Percentiles rank a stretch among this genome's conserved stretches.
phyloP scores from a whole-genome alignment of 2,888 invertebrate genomes.

The Leucophora obtusa region DNA sequence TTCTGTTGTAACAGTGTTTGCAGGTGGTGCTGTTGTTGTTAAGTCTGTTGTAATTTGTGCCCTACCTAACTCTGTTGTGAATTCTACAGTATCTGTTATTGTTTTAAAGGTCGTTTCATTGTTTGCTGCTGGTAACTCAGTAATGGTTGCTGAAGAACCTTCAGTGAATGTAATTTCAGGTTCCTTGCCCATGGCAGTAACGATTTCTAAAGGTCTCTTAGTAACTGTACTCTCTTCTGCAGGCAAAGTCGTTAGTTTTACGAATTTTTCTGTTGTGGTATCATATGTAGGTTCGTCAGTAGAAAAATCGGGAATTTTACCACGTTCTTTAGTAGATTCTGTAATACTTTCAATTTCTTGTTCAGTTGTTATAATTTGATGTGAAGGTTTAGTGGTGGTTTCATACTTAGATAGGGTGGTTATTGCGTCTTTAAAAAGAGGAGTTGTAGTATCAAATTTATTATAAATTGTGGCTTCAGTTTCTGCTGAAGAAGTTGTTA shows the following conservation, averaged over 20 bases:
- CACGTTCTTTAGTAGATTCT: neutral
- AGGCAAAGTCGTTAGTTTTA: neutral
- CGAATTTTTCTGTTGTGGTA: neutral
- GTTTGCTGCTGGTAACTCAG: neutral
- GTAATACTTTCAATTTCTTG: constrained; percentile 6
- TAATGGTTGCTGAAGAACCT: neutral
- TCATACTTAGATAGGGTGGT: neutral
- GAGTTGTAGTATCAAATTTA: neutral
- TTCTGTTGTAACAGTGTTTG: neutral
- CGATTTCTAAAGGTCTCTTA: neutral
- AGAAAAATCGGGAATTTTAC: neutral
- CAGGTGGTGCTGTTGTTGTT: neutral
- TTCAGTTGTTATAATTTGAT: neutral
- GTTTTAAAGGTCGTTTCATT: neutral
- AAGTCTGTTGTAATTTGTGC: neutral
- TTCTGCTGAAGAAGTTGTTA: neutral
- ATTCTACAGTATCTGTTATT: neutral
- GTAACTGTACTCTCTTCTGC: neutral
- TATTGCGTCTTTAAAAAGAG: neutral
- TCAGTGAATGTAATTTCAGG: neutral
- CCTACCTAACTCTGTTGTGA: neutral
- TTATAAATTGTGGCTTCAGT: neutral
- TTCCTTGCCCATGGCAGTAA: neutral
- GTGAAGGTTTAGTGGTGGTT: neutral
- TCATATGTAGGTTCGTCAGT: neutral